A percentile compares a stretch with the other conserved stretches of the same genome.
Evolutionary conservation across 2,797 vertebrate genomes (phyloP).

Genomic region (Eulemur albifrons): DNA sequence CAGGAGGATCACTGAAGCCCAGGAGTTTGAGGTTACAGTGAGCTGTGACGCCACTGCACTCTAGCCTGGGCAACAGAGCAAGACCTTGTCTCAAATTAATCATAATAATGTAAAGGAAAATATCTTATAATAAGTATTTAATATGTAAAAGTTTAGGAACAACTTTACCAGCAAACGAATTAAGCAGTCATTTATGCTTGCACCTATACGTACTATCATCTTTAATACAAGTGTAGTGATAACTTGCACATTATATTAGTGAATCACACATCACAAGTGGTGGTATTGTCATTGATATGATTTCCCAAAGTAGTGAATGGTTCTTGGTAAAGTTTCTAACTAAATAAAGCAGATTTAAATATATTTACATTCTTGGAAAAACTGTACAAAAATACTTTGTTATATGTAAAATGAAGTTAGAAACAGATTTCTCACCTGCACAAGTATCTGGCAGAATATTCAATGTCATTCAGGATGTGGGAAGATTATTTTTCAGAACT

Average conservation of each 20-base stretch:
- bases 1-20: not conserved
- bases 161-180: not conserved
- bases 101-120: not conserved
- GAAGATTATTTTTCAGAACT: not conserved
- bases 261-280: not conserved
- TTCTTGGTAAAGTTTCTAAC: not conserved
- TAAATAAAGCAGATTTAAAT: not conserved
- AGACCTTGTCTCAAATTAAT: not conserved
- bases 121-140: not conserved
- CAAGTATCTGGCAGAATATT: not conserved
- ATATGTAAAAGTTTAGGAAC: not conserved
- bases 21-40: not conserved
- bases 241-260: not conserved
- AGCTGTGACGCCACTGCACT: not conserved
- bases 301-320: constrained; percentile 9
- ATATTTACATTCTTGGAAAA: not conserved
- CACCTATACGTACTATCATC: too few relatives aligned
- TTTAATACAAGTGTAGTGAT: not conserved
- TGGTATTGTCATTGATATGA: not conserved
- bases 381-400: not conserved
- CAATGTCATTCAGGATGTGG: not conserved
- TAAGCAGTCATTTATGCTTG: not conserved
- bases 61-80: not conserved
- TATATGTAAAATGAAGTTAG: not conserved
- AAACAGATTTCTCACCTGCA: not conserved